These are phyloP conservation scores for Caracal caracal DNA, from an alignment of 2,113 vertebrate species.

Conservation along the genomic window DNA sequence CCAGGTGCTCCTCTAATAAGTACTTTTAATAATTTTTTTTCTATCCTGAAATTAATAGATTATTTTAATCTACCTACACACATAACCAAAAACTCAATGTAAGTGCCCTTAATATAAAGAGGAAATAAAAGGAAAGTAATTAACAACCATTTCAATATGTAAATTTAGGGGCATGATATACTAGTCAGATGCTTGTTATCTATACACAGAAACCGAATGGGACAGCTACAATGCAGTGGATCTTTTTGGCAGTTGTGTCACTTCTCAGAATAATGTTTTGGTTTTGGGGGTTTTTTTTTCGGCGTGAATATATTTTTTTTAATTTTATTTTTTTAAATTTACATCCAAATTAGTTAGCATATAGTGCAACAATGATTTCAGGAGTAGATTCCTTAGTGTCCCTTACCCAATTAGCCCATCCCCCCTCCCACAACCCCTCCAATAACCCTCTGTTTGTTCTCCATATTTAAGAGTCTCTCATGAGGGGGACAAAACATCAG, in stretches of 20 bases:
- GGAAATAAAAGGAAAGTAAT: slow-evolving; percentile 43
- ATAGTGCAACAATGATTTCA: no score
- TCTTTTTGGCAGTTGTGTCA: not conserved
- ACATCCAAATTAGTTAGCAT: no score
- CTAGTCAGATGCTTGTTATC: not conserved
- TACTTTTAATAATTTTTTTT: slow-evolving; percentile 37
- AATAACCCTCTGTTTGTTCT: no score
- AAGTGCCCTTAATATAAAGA: not conserved
- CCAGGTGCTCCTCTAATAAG: not conserved
- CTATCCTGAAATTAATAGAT: slow-evolving; percentile 33
- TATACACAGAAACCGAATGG: not conserved
- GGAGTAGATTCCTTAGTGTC: no score
- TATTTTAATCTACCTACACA: not conserved
- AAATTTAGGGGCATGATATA: not conserved
- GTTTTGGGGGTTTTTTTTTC: fast-evolving
- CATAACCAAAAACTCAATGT: slow-evolving; percentile 11
- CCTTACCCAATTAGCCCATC: no score
- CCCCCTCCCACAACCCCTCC: no score
- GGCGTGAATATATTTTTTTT: no score
- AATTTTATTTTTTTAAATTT: no score
- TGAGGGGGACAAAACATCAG: not conserved
- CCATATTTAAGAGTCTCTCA: no score
- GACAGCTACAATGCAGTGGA: not conserved
- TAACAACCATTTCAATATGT: not conserved
- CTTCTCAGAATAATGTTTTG: slow-evolving; percentile 12